phyloP scores from a whole-genome alignment of 2,888 invertebrate species.

The Dexiosoma caninum region DNA sequence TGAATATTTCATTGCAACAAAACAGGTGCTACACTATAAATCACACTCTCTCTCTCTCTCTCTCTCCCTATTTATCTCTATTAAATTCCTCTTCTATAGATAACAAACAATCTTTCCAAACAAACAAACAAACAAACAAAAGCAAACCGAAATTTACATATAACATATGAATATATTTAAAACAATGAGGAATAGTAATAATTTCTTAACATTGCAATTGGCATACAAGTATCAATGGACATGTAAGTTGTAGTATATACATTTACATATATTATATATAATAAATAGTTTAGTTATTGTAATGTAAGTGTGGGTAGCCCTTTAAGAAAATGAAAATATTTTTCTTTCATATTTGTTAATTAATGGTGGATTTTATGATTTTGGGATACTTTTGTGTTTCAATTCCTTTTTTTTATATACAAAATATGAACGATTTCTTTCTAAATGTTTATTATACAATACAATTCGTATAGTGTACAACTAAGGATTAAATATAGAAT shows the following conservation, averaged over 20 bases:
- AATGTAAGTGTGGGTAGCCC: conserved; percentile 49
- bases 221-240: neutral
- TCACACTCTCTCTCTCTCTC: too few species aligned
- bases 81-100: conserved; percentile 17
- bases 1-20: conserved; percentile 48
- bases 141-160: conserved; percentile 19
- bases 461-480: conserved; percentile 16
- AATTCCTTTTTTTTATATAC: neutral
- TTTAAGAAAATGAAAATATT: conserved; percentile 18
- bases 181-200: conserved; percentile 43
- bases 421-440: conserved; percentile 33
- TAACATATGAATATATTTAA: neutral
- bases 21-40: conserved; percentile 59
- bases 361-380: conserved; percentile 12
- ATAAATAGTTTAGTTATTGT: conserved; percentile 41
- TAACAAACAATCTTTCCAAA: conserved; percentile 16
- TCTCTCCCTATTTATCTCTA: too few species aligned
- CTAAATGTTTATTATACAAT: conserved; percentile 48
- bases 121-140: conserved; percentile 1
- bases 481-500: conserved; percentile 44
- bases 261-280: conserved; percentile 10
- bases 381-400: neutral
- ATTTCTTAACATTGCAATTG: conserved; percentile 24
- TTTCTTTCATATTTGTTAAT: conserved; percentile 26
- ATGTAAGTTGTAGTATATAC: conserved; percentile 23